Percentiles rank a stretch among this genome's conserved stretches.
These are phyloP conservation scores for Phymanthus crucifer DNA, from an alignment of 92 coral and sea anemone genomes.

Conservation along the genomic window DNA sequence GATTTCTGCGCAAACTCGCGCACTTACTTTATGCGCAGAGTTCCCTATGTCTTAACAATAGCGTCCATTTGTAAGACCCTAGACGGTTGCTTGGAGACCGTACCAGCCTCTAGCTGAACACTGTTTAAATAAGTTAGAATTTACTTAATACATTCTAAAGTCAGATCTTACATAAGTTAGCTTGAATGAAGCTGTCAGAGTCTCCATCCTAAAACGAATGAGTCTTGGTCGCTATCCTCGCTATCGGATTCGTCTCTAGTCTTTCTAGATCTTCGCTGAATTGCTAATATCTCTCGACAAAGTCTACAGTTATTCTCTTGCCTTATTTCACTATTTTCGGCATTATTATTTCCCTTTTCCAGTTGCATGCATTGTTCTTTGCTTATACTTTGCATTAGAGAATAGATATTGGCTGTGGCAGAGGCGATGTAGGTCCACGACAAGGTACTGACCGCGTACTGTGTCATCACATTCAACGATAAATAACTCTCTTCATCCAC, in stretches of 20 bases:
- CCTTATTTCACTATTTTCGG: no score
- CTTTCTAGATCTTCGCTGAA: not conserved
- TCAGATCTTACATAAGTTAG: no score
- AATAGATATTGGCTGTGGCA: not conserved
- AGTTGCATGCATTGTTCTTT: constrained; percentile 1
- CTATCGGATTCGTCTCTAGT: not conserved
- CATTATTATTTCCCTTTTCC: not conserved
- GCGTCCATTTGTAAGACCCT: no score
- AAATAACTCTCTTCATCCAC: not conserved
- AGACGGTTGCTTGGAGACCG: no score
- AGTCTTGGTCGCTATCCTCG: constrained; percentile 49
- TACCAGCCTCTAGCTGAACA: no score
- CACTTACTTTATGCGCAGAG: no score
- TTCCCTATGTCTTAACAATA: no score
- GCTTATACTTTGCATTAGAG: constrained; percentile 5
- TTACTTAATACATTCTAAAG: no score
- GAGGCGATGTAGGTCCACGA: constrained; percentile 23
- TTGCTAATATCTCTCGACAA: not conserved
- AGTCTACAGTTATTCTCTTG: not conserved
- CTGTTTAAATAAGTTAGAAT: no score
- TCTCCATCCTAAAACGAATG: constrained; percentile 64
- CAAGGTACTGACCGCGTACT: constrained; percentile 12
- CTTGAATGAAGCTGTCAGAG: no score
- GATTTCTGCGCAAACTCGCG: no score
- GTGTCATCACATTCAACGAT: not conserved